These are phyloP conservation scores for Dasypolia templi DNA, from an alignment of 2,888 invertebrate genomes.

Conservation along the genomic window DNA sequence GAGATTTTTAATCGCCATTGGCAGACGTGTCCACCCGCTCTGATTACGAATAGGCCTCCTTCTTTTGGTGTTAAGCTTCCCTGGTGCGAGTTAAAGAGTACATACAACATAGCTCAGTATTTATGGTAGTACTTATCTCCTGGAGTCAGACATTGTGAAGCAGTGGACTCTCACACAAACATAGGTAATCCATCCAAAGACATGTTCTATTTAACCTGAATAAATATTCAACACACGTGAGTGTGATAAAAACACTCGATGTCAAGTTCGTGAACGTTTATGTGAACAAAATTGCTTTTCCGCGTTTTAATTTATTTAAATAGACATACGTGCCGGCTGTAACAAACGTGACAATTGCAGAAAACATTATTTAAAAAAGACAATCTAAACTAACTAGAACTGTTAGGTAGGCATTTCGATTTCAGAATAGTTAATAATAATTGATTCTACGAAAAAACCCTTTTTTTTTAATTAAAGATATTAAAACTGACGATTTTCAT, in stretches of 20 bases:
- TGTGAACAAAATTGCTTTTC: constrained; percentile 37
- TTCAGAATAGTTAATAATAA: neutral
- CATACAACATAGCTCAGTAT: neutral
- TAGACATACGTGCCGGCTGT: constrained; percentile 26
- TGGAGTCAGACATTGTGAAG: neutral
- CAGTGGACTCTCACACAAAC: neutral
- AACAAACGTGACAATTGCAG: constrained; percentile 38
- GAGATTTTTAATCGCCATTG: no score
- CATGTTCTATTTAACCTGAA: neutral
- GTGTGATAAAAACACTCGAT: constrained; percentile 43
- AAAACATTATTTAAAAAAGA: constrained; percentile 1
- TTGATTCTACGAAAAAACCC: neutral
- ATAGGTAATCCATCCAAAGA: constrained; percentile 14
- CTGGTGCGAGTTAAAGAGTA: neutral
- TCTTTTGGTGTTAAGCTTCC: neutral
- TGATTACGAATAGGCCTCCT: neutral
- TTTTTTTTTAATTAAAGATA: no score
- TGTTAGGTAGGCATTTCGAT: constrained; percentile 6
- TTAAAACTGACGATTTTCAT: no score
- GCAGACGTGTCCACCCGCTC: neutral
- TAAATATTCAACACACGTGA: constrained; percentile 42
- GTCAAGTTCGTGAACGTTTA: constrained; percentile 35
- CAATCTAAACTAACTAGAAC: constrained; percentile 5
- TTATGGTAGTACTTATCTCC: neutral
- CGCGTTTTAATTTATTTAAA: constrained; percentile 56